Conservation (phyloP, 2,797 vertebrate genomes). For the Ficedula albicollis region DNA sequence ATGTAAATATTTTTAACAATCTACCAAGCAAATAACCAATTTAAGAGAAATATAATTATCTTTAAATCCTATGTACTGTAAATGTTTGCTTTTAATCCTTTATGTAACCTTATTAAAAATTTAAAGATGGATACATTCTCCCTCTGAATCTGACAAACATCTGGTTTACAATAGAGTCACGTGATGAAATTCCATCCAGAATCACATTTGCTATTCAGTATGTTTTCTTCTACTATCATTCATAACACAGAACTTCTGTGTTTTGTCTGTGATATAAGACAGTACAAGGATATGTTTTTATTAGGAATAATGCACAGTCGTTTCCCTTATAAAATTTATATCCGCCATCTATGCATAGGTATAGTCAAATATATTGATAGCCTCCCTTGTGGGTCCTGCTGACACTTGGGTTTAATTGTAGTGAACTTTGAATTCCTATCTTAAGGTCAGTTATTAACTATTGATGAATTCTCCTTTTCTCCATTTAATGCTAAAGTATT, state of each 20-base stretch:
- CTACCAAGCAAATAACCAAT: slow-evolving; percentile 11
- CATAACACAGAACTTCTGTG: slow-evolving; percentile 61
- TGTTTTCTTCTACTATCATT: slow-evolving; percentile 47
- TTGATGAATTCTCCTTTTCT: slow-evolving; percentile 82
- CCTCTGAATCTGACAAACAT: slow-evolving; percentile 63
- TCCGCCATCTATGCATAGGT: slow-evolving; percentile 59
- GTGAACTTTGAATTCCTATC: slow-evolving; percentile 82
- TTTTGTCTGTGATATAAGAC: slow-evolving; percentile 47
- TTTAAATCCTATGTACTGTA: slow-evolving; percentile 32
- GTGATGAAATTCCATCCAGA: slow-evolving; percentile 67
- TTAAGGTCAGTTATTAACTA: slow-evolving; percentile 85
- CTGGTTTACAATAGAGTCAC: slow-evolving; percentile 64
- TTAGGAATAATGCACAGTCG: slow-evolving; percentile 60
- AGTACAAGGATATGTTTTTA: slow-evolving; percentile 64
- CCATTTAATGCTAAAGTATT: slow-evolving; percentile 82
- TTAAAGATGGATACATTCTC: slow-evolving; percentile 68
- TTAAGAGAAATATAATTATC: slow-evolving; percentile 55
- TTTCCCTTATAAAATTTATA: slow-evolving; percentile 68
- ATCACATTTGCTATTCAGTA: slow-evolving; percentile 58
- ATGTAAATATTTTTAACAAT: slow-evolving; percentile 47
- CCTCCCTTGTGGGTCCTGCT: slow-evolving; percentile 74
- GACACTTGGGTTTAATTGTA: slow-evolving; percentile 80
- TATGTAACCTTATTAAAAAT: slow-evolving; percentile 70
- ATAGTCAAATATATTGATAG: slow-evolving; percentile 78
- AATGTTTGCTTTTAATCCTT: slow-evolving; percentile 71